Base-by-base conservation (phyloP, 2,888 invertebrate genomes). In the Galerucella nymphaeae region DNA sequence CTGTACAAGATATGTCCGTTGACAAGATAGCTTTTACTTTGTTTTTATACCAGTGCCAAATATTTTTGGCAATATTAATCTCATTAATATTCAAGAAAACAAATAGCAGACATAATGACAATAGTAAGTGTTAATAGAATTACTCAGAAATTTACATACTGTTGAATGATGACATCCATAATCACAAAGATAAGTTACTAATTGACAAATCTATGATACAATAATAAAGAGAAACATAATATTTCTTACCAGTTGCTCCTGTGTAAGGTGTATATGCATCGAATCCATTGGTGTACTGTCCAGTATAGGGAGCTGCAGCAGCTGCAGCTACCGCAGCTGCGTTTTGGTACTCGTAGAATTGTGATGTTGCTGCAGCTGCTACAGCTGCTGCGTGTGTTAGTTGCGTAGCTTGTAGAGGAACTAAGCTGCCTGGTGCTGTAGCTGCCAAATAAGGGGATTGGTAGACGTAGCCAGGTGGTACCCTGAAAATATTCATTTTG, bases 401-500 rank as follows among this genome's bases (percentile, higher is more conserved):
- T 81, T 93, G 86, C 82, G 92, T 92, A 42, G 88, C 87, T 82
- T 92, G 93, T 41, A 88, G 86, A 74, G 91, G 92, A 79, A 94
- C 90, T 80, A 93, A 85, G 69, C 93, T 92, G 18, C 91, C 91
- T 20, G 90, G 90, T 68, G 90, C 88, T 48, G 90, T 88, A 42
- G 92, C 90, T 65, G 91, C 89, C 86, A 92, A 86, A 84, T 92
- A 92, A 9, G 94, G 93, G 81, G 93, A 92, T 81, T 93, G 92
- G 84, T 93, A 92, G 86, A 94, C 90, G 87, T 94, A 94, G 79
- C 94, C 91, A 64, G 93, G 93, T 75, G 93, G 93, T 80, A 94
- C 91, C 80, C 91, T 92, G 89, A 74, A 89, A 84, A 79, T 65
- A 59, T 68, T 68, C 48, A 63, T 16, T 63, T 48, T 58, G 20